Evolutionary conservation across 2,797 vertebrate genomes (phyloP).

Genomic region (Rhinichthys osculus): DNA sequence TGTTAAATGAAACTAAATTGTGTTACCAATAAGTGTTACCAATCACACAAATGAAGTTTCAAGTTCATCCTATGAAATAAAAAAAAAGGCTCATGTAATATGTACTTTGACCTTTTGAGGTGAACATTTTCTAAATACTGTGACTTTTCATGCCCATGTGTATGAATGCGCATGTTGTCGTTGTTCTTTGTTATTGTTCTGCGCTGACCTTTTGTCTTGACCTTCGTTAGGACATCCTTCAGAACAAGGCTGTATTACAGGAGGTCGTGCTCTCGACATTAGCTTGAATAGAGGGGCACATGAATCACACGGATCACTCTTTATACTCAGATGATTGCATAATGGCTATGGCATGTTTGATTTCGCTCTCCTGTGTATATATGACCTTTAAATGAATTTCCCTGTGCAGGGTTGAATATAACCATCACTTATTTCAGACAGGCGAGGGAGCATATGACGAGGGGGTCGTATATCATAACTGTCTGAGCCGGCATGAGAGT

Average conservation of each 20-base stretch:
- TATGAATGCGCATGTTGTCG: background rate
- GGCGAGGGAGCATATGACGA: slow-evolving; percentile 20
- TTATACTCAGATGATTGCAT: slow-evolving; percentile 38
- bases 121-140: background rate
- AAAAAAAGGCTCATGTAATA: background rate
- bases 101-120: background rate
- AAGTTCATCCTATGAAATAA: background rate
- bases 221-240: slow-evolving; percentile 31
- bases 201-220: slow-evolving; percentile 36
- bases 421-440: slow-evolving; percentile 42
- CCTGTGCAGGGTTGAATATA: background rate
- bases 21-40: background rate
- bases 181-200: background rate
- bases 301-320: slow-evolving; percentile 11
- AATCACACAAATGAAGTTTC: background rate
- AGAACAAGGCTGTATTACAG: slow-evolving; percentile 1
- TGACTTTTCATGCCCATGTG: background rate
- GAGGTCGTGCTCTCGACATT: slow-evolving; percentile 2
- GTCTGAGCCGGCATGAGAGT: slow-evolving; percentile 1
- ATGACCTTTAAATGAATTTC: slow-evolving; percentile 51
- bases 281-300: slow-evolving; percentile 2
- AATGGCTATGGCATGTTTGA: slow-evolving; percentile 36
- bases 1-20: background rate
- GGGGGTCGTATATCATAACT: slow-evolving; percentile 40
- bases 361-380: slow-evolving; percentile 32